Conservation (phyloP, 1,140 invertebrate genomes). For the Dysdera silvatica region DNA sequence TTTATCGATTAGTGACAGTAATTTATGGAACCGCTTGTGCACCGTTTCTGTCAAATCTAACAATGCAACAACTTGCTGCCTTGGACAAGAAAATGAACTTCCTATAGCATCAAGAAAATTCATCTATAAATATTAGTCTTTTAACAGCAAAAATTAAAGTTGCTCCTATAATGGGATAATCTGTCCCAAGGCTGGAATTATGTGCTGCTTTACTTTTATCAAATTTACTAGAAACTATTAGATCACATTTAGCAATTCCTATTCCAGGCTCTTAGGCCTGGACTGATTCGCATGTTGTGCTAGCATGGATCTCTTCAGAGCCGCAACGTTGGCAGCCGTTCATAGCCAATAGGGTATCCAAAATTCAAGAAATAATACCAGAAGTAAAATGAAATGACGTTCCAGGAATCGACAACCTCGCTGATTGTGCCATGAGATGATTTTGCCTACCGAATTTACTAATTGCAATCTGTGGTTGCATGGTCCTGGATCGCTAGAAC, state of each 20-base stretch:
- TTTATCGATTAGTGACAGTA: slow-evolving; percentile 37
- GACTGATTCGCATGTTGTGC: slow-evolving; percentile 40
- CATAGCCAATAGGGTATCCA: slow-evolving; percentile 4
- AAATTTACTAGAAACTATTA: not conserved
- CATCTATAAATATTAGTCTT: not conserved
- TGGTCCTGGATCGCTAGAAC: too few species aligned
- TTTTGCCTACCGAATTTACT: too few species aligned
- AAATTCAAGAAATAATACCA: too few species aligned
- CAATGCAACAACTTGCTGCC: slow-evolving; percentile 33
- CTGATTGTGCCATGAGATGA: too few species aligned
- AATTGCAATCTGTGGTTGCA: too few species aligned
- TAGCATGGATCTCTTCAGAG: slow-evolving; percentile 39
- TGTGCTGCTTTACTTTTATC: slow-evolving; percentile 6
- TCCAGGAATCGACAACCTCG: too few species aligned
- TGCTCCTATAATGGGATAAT: slow-evolving; percentile 39
- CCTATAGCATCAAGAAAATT: not conserved
- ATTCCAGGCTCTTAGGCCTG: slow-evolving; percentile 32
- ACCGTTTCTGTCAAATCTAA: slow-evolving; percentile 38
- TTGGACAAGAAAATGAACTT: slow-evolving; percentile 28
- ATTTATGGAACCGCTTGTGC: slow-evolving; percentile 40
- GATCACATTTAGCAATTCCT: not conserved
- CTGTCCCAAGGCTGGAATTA: slow-evolving; percentile 27
- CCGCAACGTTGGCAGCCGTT: slow-evolving; percentile 34
- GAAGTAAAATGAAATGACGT: too few species aligned
- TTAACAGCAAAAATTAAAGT: slow-evolving; percentile 23